Conservation (phyloP, 2,797 vertebrate genomes). For the Cryptoprocta ferox region DNA sequence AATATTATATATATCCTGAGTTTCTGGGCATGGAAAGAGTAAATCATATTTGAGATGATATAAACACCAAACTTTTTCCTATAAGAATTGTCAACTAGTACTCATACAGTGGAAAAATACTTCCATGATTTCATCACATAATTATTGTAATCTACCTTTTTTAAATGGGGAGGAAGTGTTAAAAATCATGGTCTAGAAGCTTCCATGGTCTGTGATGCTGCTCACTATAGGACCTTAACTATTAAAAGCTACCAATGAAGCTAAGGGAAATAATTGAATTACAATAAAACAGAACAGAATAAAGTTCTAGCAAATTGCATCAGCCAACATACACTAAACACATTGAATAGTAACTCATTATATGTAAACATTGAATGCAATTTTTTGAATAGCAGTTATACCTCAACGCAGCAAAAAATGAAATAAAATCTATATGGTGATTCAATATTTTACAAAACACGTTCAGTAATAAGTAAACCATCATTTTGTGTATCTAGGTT, state of each 20-base stretch:
- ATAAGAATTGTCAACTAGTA: constrained; percentile 58
- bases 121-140: background rate
- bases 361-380: background rate
- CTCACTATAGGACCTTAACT: background rate
- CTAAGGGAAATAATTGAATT: background rate
- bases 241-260: background rate
- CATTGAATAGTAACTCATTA: background rate
- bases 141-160: background rate
- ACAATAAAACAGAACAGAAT: background rate
- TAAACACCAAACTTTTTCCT: constrained; percentile 58
- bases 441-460: background rate
- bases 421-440: background rate
- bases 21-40: constrained; percentile 66
- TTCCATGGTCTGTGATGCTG: background rate
- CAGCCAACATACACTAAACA: background rate
- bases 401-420: background rate
- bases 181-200: background rate
- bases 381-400: background rate
- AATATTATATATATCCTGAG: constrained; percentile 70
- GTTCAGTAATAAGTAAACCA: background rate
- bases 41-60: constrained; percentile 73
- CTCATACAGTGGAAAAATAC: constrained; percentile 32
- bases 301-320: background rate
- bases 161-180: background rate
- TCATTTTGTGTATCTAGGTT: background rate